Conservation (phyloP, 2,113 vertebrate genomes). For the Sceloporus undulatus region DNA sequence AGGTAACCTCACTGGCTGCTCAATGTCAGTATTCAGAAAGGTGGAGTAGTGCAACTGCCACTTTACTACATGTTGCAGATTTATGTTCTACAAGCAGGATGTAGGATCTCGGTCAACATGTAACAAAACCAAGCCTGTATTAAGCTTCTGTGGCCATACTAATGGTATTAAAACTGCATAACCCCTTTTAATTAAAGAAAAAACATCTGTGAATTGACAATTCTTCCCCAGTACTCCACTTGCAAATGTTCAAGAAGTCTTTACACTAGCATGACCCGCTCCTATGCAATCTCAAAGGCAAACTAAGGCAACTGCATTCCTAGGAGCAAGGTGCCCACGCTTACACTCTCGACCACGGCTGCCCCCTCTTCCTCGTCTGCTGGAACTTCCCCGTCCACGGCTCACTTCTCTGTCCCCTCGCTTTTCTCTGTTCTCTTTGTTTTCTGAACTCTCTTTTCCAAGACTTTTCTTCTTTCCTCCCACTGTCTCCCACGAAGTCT, state of each 20-base stretch:
- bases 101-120: not conserved
- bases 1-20: too few species aligned
- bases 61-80: too few species aligned
- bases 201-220: not conserved
- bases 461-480: slow-evolving; percentile 94
- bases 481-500: slow-evolving; percentile 98
- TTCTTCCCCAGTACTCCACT: not conserved
- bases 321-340: slow-evolving; percentile 47
- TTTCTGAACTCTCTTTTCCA: slow-evolving; percentile 91
- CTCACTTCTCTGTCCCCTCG: slow-evolving; percentile 87
- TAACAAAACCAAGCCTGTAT: slow-evolving; percentile 40
- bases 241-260: not conserved
- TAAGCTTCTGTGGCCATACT: slow-evolving; percentile 51
- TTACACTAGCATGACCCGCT: slow-evolving; percentile 5
- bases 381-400: slow-evolving; percentile 86
- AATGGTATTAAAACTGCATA: slow-evolving; percentile 25
- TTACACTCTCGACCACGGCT: slow-evolving; percentile 88
- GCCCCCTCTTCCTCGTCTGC: slow-evolving; percentile 86
- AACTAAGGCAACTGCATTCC: not conserved
- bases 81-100: too few species aligned
- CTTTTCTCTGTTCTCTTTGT: slow-evolving; percentile 92
- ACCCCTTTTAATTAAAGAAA: slow-evolving; percentile 48
- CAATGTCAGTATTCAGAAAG: too few species aligned
- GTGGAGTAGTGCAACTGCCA: too few species aligned
- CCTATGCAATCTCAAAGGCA: not conserved